phyloP scores from a whole-genome alignment of 2,888 invertebrate species.

The Mermis nigrescens region DNA sequence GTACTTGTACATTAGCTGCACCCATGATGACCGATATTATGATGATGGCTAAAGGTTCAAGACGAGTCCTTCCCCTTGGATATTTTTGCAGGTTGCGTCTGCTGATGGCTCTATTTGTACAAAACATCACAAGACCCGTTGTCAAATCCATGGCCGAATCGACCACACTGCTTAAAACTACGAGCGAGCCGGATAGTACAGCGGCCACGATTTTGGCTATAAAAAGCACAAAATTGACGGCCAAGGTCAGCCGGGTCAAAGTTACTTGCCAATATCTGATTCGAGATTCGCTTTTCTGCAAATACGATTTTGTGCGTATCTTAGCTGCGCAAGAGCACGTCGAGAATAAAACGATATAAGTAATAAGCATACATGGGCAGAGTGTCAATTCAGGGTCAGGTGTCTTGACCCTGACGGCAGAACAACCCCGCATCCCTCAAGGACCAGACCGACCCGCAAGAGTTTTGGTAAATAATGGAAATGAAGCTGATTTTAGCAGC shows the following conservation, averaged over 20 bases:
- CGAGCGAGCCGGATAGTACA: conserved; percentile 36
- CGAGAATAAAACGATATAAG: no score
- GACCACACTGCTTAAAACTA: conserved; percentile 37
- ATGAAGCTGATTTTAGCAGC: no score
- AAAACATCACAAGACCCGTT: conserved; percentile 35
- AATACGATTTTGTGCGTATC: no score
- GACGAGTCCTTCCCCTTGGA: conserved; percentile 36
- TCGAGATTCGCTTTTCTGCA: neutral
- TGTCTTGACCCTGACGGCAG: no score
- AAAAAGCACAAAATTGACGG: conserved; percentile 30
- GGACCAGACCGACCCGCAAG: no score
- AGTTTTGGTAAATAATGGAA: no score
- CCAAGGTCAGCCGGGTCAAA: conserved; percentile 22
- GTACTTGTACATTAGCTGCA: conserved; percentile 36
- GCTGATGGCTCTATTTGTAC: conserved; percentile 33
- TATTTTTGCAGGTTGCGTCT: conserved; percentile 35
- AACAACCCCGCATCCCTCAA: no score
- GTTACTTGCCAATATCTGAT: conserved; percentile 3
- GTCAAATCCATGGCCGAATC: conserved; percentile 38
- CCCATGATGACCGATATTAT: conserved; percentile 38
- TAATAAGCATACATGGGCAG: no score
- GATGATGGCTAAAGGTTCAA: conserved; percentile 36
- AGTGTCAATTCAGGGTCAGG: no score
- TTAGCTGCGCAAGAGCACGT: no score
- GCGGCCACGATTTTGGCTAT: conserved; percentile 35